These are phyloP conservation scores for Tenthredo livida DNA, from an alignment of 2,888 invertebrate species.

Conservation along the genomic window DNA sequence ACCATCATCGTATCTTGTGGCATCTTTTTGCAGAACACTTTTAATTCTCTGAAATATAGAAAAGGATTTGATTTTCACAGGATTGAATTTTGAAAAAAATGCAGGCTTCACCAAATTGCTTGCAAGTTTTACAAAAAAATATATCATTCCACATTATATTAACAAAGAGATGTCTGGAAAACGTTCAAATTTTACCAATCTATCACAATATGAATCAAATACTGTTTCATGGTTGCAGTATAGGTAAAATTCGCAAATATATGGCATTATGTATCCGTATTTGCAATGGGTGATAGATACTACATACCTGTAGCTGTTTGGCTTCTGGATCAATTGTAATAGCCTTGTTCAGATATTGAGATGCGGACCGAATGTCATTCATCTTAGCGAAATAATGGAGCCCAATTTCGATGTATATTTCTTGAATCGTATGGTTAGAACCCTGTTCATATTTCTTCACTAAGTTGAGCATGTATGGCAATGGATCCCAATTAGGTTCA, in stretches of 20 bases:
- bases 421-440: background rate
- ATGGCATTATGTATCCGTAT: background rate
- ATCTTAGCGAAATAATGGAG: background rate
- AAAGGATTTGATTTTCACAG: background rate
- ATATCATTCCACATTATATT: too few species aligned
- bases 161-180: too few species aligned
- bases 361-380: conserved; percentile 18
- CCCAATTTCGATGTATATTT: conserved; percentile 11
- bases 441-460: background rate
- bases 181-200: background rate
- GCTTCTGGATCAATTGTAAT: conserved; percentile 1
- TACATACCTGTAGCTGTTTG: background rate
- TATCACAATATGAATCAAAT: background rate
- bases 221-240: background rate
- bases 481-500: conserved; percentile 13
- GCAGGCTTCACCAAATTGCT: too few species aligned
- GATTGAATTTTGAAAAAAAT: too few species aligned
- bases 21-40: background rate
- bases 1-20: too few species aligned
- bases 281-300: background rate
- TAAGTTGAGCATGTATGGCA: conserved; percentile 26
- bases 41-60: background rate
- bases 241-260: background rate
- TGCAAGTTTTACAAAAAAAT: too few species aligned
- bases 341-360: background rate